Evolutionary conservation across 2,113 vertebrate genomes (phyloP).

Genomic region (Callaeas wilsoni): DNA sequence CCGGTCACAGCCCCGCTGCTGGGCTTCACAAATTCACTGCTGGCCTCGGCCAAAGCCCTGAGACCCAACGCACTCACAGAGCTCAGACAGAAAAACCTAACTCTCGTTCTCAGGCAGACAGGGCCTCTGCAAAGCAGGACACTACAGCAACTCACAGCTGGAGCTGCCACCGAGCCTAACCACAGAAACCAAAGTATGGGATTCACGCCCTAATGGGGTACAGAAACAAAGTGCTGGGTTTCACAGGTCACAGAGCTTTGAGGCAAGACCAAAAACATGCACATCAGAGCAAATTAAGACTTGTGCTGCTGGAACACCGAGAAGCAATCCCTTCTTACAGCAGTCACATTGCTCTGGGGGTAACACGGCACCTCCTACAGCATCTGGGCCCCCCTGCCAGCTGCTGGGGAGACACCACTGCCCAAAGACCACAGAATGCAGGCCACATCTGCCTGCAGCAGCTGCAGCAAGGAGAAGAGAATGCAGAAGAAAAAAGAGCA

Average conservation of each 20-base stretch:
- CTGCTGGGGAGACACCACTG: neutral
- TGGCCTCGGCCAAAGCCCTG: neutral
- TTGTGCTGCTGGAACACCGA: neutral
- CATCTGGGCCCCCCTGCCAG: neutral
- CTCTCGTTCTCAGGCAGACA: neutral
- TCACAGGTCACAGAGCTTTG: neutral
- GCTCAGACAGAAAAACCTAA: neutral
- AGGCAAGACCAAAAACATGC: neutral
- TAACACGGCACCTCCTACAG: neutral
- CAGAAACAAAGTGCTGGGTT: neutral
- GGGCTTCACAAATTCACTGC: neutral
- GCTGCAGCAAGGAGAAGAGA: neutral
- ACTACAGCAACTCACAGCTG: neutral
- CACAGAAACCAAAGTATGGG: neutral
- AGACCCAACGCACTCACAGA: neutral
- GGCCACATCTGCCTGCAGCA: neutral
- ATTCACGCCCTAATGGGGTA: neutral
- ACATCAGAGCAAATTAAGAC: neutral
- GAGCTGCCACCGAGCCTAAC: neutral
- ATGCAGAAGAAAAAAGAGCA: accelerated
- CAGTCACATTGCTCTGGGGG: accelerated
- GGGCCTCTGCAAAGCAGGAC: neutral
- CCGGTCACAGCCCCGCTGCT: accelerated
- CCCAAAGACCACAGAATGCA: accelerated
- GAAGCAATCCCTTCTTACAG: neutral